These are phyloP conservation scores for Agrochola circellaris DNA, from an alignment of 2,888 invertebrate species.

Conservation along the genomic window DNA sequence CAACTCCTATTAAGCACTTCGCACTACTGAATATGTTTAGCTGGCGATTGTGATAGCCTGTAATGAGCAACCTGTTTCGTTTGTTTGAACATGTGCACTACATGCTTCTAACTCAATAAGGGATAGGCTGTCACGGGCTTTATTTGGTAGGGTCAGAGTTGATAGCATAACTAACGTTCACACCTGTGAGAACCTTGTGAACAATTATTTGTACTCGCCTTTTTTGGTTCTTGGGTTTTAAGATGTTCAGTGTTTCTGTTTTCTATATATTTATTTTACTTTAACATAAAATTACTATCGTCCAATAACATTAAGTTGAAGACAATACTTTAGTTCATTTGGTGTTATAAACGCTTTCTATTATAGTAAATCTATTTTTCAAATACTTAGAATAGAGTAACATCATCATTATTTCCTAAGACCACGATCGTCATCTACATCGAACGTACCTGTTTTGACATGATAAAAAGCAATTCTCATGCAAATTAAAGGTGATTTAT, in stretches of 20 bases:
- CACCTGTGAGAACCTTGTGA: neutral
- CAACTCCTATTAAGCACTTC: constrained; percentile 70
- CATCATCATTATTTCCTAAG: neutral
- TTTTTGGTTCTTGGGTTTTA: neutral
- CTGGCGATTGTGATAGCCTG: constrained; percentile 46
- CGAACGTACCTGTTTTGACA: constrained; percentile 28
- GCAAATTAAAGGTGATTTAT: constrained; percentile 59
- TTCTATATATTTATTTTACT: neutral
- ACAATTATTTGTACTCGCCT: neutral
- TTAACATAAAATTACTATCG: neutral
- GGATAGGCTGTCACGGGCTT: neutral
- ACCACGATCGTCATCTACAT: constrained; percentile 8
- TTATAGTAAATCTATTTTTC: neutral
- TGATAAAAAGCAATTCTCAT: constrained; percentile 35
- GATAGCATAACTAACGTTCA: neutral
- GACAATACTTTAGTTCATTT: too few relatives aligned
- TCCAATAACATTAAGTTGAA: neutral
- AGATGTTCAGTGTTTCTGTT: neutral
- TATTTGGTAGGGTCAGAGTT: constrained; percentile 28
- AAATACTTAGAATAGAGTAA: constrained; percentile 1
- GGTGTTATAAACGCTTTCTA: neutral
- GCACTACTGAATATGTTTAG: constrained; percentile 50
- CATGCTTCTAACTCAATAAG: constrained; percentile 19
- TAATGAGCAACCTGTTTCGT: constrained; percentile 57
- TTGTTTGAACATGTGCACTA: constrained; percentile 24